These are phyloP conservation scores for Mamestra brassicae DNA, from an alignment of 2,888 invertebrate genomes.

Conservation along the genomic window DNA sequence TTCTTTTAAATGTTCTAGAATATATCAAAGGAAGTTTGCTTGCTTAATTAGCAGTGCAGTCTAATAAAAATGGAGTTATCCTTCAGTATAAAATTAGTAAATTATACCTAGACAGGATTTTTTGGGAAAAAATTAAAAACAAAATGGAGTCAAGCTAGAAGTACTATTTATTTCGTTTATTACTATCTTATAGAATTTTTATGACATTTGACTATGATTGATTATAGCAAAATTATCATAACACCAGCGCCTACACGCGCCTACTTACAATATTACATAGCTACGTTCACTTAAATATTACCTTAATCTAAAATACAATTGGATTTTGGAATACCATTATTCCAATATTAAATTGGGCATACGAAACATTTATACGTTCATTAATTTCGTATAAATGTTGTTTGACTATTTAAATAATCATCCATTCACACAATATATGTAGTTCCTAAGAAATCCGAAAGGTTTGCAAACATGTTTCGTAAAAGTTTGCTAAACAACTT, in stretches of 20 bases:
- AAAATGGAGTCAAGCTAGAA: too few species aligned
- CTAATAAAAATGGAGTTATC: too few species aligned
- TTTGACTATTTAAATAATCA: constrained; percentile 69
- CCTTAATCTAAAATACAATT: constrained; percentile 14
- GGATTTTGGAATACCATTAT: constrained; percentile 28
- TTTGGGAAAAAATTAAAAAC: too few species aligned
- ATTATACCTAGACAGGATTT: too few species aligned
- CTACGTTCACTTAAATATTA: not conserved
- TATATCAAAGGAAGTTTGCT: not conserved
- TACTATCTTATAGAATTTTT: not conserved
- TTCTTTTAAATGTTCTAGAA: too few species aligned
- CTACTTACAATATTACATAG: not conserved
- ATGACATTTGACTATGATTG: not conserved
- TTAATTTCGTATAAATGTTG: constrained; percentile 62
- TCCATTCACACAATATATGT: constrained; percentile 4
- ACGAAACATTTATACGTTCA: constrained; percentile 67
- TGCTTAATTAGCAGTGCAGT: not conserved
- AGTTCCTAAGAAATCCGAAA: constrained; percentile 19
- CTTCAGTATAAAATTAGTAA: too few species aligned
- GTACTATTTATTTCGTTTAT: constrained; percentile 12
- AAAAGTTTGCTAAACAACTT: constrained; percentile 55
- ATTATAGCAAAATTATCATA: not conserved
- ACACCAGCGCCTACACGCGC: not conserved
- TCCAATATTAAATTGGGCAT: constrained; percentile 73
- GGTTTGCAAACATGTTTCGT: not conserved